These are phyloP conservation scores for Dipodomys merriami DNA, from an alignment of 2,113 vertebrate species.

Conservation along the genomic window DNA sequence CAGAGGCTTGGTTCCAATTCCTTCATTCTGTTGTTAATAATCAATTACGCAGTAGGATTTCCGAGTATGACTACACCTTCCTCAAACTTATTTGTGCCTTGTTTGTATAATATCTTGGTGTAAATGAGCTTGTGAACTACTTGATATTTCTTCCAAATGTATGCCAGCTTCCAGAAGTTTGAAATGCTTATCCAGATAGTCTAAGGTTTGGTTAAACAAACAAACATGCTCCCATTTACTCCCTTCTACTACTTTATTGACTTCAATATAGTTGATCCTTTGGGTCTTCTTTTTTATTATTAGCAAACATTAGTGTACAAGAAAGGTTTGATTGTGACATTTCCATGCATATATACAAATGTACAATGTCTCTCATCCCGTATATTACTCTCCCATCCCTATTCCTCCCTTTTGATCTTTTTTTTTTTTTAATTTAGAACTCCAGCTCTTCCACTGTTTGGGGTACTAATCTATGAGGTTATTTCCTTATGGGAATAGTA, in stretches of 20 bases:
- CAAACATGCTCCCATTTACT: not conserved
- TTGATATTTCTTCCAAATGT: not conserved
- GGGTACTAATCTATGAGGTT: conserved; percentile 39
- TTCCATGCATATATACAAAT: no score
- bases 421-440: not conserved
- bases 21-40: conserved; percentile 14
- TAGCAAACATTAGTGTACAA: no score
- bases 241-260: conserved; percentile 2
- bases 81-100: conserved; percentile 19
- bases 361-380: no score
- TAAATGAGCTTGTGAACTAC: not conserved
- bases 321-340: no score
- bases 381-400: no score
- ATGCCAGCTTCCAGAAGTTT: not conserved
- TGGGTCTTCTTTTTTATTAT: not conserved
- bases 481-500: not conserved
- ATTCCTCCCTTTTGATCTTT: not conserved
- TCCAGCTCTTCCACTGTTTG: not conserved
- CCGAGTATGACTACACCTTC: conserved; percentile 24
- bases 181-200: not conserved
- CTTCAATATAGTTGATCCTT: not conserved
- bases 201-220: conserved; percentile 1
- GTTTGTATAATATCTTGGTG: not conserved
- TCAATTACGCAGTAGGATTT: not conserved
- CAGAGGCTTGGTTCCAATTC: not conserved